Conservation (phyloP, 1,140 invertebrate species). For the Drosophila pallidifrons region DNA sequence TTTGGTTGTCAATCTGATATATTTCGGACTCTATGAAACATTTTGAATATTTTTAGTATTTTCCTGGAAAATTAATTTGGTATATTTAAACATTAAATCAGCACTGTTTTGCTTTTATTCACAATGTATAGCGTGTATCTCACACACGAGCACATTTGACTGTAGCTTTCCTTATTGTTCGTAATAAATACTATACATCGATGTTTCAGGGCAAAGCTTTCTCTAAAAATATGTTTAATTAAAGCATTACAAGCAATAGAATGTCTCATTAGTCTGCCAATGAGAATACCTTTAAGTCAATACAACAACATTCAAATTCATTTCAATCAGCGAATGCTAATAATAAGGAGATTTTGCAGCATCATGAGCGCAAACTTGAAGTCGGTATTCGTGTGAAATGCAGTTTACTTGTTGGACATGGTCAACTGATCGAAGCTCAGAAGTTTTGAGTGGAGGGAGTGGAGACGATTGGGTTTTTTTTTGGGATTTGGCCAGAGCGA, state of each 20-base stretch:
- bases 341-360: not conserved
- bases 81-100: too few relatives aligned
- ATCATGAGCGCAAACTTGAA: not conserved
- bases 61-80: too few relatives aligned
- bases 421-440: not conserved
- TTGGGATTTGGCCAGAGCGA: constrained; percentile 31
- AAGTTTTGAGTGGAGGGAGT: not conserved
- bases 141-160: too few relatives aligned
- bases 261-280: not conserved
- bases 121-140: too few relatives aligned
- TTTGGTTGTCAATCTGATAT: too few relatives aligned
- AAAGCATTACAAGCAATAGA: not conserved
- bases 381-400: constrained; percentile 24
- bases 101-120: too few relatives aligned
- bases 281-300: not conserved
- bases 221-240: too few relatives aligned
- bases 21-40: too few relatives aligned
- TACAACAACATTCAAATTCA: constrained; percentile 5
- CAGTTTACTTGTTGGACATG: constrained; percentile 55
- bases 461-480: not conserved
- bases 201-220: too few relatives aligned
- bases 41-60: too few relatives aligned
- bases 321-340: constrained; percentile 6
- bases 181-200: too few relatives aligned
- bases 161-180: too few relatives aligned